Percentiles rank a stretch among this genome's conserved stretches.
Evolutionary conservation across 2,888 invertebrate species (phyloP).

Genomic region (Aspidapion aeneum): DNA sequence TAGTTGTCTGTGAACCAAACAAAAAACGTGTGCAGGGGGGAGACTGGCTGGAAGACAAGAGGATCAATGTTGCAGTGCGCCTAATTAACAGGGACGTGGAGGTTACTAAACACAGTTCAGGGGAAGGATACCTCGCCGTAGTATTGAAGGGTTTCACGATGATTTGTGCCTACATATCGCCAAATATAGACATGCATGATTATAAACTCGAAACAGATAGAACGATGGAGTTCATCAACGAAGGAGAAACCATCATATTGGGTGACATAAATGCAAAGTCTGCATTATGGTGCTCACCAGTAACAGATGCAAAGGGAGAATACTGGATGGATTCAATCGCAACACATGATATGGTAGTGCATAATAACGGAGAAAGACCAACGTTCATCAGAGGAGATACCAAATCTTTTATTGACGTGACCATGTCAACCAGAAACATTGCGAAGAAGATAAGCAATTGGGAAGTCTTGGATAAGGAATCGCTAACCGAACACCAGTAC

Average conservation of each 20-base stretch:
- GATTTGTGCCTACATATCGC: constrained; percentile 13
- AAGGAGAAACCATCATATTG: neutral
- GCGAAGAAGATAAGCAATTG: constrained; percentile 6
- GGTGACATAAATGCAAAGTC: constrained; percentile 5
- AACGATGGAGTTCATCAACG: neutral
- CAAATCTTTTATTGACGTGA: constrained; percentile 10
- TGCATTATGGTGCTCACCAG: constrained; percentile 28
- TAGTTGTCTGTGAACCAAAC: constrained; percentile 14
- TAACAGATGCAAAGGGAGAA: constrained; percentile 26
- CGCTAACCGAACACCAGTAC: constrained; percentile 7
- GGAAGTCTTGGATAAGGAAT: constrained; percentile 11
- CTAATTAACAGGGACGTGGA: neutral
- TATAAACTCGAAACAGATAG: constrained; percentile 1
- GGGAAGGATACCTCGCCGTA: neutral
- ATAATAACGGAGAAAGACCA: constrained; percentile 7
- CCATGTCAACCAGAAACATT: constrained; percentile 6
- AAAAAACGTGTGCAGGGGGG: neutral
- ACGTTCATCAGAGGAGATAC: constrained; percentile 12
- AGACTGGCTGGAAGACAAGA: constrained; percentile 2
- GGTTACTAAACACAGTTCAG: neutral
- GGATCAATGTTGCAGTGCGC: constrained; percentile 1
- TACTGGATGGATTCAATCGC: constrained; percentile 29
- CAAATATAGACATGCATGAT: constrained; percentile 6
- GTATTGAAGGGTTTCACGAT: neutral
- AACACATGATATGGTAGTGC: constrained; percentile 19